Conservation (phyloP, 2,113 vertebrate genomes). For the Neofelis nebulosa region DNA sequence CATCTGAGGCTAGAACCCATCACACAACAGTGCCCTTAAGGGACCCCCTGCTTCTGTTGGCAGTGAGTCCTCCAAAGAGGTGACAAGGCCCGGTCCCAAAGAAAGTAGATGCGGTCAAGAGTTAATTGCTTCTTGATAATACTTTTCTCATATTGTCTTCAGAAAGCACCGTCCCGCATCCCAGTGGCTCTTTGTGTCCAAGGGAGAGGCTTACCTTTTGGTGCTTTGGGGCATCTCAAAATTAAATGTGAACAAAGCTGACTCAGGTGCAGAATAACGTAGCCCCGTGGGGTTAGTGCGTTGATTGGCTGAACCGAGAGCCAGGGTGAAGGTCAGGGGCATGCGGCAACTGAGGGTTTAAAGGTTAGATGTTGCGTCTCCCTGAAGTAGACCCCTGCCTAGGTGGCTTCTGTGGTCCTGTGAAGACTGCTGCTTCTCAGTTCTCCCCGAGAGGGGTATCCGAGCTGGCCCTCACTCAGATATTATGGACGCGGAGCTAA, state of each 20-base stretch:
- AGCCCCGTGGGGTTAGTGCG: too few species aligned
- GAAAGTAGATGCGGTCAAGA: neutral
- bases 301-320: neutral
- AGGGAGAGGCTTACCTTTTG: neutral
- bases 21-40: accelerated
- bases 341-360: accelerated
- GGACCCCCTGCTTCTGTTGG: neutral
- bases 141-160: accelerated
- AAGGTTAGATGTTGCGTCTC: accelerated
- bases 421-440: accelerated
- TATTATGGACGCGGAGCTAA: neutral
- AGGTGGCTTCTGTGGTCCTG: accelerated
- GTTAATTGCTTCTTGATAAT: too few species aligned
- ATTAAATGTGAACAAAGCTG: neutral
- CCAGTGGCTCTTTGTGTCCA: accelerated
- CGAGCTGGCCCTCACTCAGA: neutral
- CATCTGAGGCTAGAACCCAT: neutral
- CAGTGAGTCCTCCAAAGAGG: accelerated
- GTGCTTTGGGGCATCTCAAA: accelerated
- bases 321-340: neutral
- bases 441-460: neutral
- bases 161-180: neutral
- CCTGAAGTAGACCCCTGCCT: neutral
- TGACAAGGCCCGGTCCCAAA: neutral
- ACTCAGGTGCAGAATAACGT: accelerated